These are phyloP conservation scores for Phengaris alcon DNA, from an alignment of 2,888 invertebrate species.

Conservation along the genomic window DNA sequence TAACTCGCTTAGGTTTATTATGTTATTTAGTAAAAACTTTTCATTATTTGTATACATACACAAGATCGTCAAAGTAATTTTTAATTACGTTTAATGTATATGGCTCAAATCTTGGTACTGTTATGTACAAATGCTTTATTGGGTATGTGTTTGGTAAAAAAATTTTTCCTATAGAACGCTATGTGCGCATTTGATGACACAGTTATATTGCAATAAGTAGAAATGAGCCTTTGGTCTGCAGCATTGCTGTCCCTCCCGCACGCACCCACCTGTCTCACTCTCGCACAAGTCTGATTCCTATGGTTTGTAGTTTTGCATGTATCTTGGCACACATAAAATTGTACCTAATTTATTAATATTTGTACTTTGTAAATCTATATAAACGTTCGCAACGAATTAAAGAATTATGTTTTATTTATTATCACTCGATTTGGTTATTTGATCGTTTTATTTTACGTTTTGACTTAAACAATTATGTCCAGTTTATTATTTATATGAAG, in stretches of 20 bases:
- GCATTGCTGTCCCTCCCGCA: background rate
- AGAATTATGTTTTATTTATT: conserved; percentile 12
- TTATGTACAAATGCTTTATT: background rate
- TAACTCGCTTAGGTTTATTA: too few relatives aligned
- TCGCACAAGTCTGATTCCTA: background rate
- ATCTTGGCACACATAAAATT: background rate
- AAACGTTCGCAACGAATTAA: background rate
- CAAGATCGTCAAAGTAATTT: background rate
- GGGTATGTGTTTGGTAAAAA: background rate
- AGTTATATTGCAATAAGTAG: background rate
- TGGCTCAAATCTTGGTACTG: background rate
- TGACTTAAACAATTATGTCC: conserved; percentile 19
- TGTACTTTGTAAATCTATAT: background rate
- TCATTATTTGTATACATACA: too few relatives aligned
- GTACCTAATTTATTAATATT: background rate
- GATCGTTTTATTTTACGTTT: conserved; percentile 22
- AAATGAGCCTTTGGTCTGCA: background rate
- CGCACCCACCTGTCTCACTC: background rate
- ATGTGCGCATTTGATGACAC: background rate
- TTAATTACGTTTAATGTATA: background rate
- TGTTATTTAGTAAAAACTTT: too few relatives aligned
- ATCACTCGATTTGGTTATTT: conserved; percentile 4
- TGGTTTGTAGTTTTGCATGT: background rate
- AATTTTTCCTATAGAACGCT: background rate
- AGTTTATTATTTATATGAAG: conserved; percentile 11